A percentile compares a stretch with the other conserved stretches of the same genome.
phyloP scores from a whole-genome alignment of 1,140 invertebrate species.

The Camponotus floridanus region DNA sequence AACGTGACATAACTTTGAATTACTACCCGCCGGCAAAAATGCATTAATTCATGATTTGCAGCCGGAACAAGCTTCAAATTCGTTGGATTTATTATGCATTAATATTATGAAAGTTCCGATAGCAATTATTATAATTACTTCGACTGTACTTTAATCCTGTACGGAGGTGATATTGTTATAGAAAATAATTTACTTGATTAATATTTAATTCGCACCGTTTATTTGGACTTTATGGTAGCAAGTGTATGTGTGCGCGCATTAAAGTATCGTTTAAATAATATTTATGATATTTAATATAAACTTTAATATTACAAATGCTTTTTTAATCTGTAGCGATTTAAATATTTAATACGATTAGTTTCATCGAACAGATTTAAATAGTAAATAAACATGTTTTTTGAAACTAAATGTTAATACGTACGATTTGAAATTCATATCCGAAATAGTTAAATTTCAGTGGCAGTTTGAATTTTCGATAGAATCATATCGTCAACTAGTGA shows the following conservation, averaged over 20 bases:
- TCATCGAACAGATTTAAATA: conserved; percentile 14
- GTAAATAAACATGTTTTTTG: not conserved
- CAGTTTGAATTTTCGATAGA: conserved; percentile 11
- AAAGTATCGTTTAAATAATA: conserved; percentile 28
- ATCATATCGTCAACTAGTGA: not conserved
- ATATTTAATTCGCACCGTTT: conserved; percentile 20
- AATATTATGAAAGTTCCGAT: conserved; percentile 40
- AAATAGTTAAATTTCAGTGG: conserved; percentile 13
- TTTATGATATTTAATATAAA: conserved; percentile 37
- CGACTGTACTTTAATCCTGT: conserved; percentile 27
- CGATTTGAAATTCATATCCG: not conserved
- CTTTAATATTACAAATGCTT: conserved; percentile 21
- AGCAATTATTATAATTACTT: conserved; percentile 52
- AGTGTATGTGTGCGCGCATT: not conserved
- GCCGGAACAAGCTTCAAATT: not conserved
- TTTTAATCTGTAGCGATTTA: not conserved
- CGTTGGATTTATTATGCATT: conserved; percentile 15
- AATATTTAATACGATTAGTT: conserved; percentile 33
- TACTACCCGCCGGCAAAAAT: conserved; percentile 1
- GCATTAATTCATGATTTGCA: conserved; percentile 27
- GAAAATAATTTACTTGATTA: conserved; percentile 46
- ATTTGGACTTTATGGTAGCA: conserved; percentile 23
- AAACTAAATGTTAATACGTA: conserved; percentile 2
- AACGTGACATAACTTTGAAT: conserved; percentile 9
- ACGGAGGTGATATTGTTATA: conserved; percentile 25